A percentile compares a stretch with the other conserved stretches of the same genome.
phyloP scores from a whole-genome alignment of 2,113 vertebrate species.

The Myiopsitta monachus region DNA sequence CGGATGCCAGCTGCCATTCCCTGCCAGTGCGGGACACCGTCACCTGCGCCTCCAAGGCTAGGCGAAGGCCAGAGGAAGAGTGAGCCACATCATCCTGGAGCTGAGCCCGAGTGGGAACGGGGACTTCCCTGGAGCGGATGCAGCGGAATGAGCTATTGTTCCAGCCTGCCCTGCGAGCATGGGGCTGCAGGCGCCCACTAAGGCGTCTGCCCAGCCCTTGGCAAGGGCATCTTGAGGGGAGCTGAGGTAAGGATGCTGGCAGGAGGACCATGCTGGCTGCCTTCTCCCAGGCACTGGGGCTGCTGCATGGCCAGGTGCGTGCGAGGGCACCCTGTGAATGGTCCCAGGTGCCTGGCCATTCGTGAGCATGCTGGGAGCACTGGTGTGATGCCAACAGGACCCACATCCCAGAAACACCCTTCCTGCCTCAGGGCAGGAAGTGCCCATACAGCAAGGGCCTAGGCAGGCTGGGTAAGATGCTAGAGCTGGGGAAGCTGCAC shows the following conservation, averaged over 20 bases:
- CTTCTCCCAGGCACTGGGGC: fast-evolving
- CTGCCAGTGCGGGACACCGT: neutral
- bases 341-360: fast-evolving
- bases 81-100: neutral
- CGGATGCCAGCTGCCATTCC: neutral
- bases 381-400: neutral
- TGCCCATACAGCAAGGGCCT: no score
- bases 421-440: neutral
- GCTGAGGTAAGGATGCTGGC: neutral
- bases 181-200: neutral
- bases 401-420: neutral
- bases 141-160: conserved; percentile 11
- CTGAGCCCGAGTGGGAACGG: neutral
- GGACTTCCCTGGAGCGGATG: conserved; percentile 6
- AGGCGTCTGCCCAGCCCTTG: neutral
- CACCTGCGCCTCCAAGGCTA: neutral
- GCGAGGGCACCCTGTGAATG: neutral
- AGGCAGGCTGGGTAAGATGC: neutral
- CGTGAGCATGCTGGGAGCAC: fast-evolving
- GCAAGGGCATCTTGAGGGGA: neutral
- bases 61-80: conserved; percentile 12
- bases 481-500: neutral
- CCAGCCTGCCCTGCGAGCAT: neutral
- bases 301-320: fast-evolving
- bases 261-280: neutral